Conservation (phyloP, 2,888 invertebrate genomes). For the Cordylochernes scorpioides region DNA sequence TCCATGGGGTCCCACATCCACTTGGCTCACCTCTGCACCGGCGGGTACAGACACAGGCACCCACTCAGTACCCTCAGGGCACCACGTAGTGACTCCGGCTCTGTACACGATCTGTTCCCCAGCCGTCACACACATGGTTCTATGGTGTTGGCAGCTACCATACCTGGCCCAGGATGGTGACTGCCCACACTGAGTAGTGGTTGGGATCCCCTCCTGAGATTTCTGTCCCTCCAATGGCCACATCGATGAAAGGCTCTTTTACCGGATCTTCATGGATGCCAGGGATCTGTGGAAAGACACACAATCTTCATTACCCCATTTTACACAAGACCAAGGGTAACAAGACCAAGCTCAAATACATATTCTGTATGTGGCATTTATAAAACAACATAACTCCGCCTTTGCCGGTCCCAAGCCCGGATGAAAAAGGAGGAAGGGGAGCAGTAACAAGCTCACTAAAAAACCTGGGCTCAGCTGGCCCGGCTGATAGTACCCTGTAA, state of each 20-base stretch:
- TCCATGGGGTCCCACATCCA: slow-evolving; percentile 59
- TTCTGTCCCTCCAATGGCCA: slow-evolving; percentile 56
- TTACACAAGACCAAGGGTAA: too few relatives aligned
- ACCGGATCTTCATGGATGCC: slow-evolving; percentile 18
- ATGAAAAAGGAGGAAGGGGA: too few relatives aligned
- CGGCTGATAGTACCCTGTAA: too few relatives aligned
- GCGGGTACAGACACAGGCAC: slow-evolving; percentile 43
- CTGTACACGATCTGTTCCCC: slow-evolving; percentile 64
- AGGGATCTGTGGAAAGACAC: slow-evolving; percentile 15
- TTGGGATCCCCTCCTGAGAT: slow-evolving; percentile 48
- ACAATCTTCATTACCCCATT: too few relatives aligned
- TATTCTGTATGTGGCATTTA: too few relatives aligned
- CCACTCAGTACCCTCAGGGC: slow-evolving; percentile 71
- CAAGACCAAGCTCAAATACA: too few relatives aligned
- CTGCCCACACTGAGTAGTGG: slow-evolving; percentile 59
- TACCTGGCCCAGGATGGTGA: slow-evolving; percentile 65
- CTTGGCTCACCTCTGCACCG: slow-evolving; percentile 53
- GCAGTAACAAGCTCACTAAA: too few relatives aligned
- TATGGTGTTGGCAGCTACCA: too few relatives aligned
- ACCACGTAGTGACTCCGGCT: slow-evolving; percentile 44
- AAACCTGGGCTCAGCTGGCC: too few relatives aligned
- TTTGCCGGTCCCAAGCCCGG: too few relatives aligned
- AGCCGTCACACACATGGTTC: too few relatives aligned
- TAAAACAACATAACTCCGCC: too few relatives aligned
- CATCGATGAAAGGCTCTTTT: slow-evolving; percentile 69